These are phyloP conservation scores for Gambusia yucatana DNA, from an alignment of 2,797 vertebrate genomes.

Conservation along the genomic window DNA sequence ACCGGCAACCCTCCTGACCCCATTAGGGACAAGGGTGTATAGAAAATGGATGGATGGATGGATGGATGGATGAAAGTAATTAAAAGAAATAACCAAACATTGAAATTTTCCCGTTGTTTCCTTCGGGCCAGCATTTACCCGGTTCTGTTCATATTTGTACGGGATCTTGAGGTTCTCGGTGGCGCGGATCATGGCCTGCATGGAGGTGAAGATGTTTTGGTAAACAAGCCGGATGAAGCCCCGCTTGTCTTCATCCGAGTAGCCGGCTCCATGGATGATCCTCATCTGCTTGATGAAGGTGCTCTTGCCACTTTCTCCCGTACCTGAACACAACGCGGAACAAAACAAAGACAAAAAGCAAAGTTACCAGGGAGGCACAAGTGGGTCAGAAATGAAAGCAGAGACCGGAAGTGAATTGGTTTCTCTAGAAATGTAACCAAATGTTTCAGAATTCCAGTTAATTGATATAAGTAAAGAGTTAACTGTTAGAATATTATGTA, in stretches of 20 bases:
- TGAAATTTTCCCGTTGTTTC: neutral
- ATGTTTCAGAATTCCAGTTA: neutral
- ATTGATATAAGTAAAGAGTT: neutral
- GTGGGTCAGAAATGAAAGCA: neutral
- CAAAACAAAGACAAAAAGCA: neutral
- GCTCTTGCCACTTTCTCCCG: conserved; percentile 96
- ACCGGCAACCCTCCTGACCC: too few species aligned
- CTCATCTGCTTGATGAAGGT: conserved; percentile 98
- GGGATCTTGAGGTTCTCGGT: conserved; percentile 94
- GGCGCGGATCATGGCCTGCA: conserved; percentile 96
- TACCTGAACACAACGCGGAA: conserved; percentile 76
- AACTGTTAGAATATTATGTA: too few species aligned
- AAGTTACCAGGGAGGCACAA: neutral
- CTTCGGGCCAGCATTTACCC: conserved; percentile 76
- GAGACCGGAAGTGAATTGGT: neutral
- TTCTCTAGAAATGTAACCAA: neutral
- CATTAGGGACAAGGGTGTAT: too few species aligned
- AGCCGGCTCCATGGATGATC: conserved; percentile 95
- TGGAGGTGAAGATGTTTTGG: conserved; percentile 97
- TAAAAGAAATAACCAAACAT: too few species aligned
- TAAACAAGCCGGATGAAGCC: conserved; percentile 95
- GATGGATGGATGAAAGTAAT: too few species aligned
- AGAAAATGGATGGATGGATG: too few species aligned
- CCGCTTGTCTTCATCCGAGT: conserved; percentile 94
- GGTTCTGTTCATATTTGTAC: conserved; percentile 93